These are phyloP conservation scores for Rhagologus leucostigma DNA, from an alignment of 2,113 vertebrate genomes.

Conservation along the genomic window DNA sequence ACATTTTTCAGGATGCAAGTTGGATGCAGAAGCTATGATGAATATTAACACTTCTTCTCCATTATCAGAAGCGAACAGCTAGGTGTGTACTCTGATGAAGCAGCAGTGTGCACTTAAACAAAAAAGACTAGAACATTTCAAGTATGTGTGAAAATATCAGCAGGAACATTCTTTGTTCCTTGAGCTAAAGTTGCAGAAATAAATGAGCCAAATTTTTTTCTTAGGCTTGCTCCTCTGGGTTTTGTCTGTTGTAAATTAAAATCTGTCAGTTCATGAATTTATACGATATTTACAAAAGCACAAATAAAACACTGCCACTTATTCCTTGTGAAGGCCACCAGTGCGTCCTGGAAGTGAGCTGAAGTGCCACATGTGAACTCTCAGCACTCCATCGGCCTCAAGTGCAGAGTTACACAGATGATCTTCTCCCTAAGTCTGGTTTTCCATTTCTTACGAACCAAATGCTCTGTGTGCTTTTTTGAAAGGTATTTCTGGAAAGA, in stretches of 20 bases:
- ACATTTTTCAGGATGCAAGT: not conserved
- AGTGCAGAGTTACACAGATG: not conserved
- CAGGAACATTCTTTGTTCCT: not conserved
- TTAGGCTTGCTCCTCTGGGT: not conserved
- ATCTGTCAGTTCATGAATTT: not conserved
- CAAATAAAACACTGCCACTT: not conserved
- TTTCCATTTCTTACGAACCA: not conserved
- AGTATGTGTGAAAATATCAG: not conserved
- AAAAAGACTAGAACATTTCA: not conserved
- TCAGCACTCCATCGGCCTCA: fast-evolving
- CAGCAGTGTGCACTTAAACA: not conserved
- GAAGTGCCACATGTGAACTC: not conserved
- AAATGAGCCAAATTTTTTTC: not conserved
- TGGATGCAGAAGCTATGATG: not conserved
- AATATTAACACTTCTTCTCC: not conserved
- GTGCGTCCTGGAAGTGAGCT: not conserved
- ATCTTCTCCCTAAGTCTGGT: not conserved
- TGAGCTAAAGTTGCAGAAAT: not conserved
- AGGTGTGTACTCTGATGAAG: not conserved
- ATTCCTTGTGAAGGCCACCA: not conserved
- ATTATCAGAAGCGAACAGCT: not conserved
- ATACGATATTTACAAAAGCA: not conserved
- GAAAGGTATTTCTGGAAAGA: not conserved
- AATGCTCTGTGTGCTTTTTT: not conserved
- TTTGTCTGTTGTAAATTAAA: not conserved